Evolutionary conservation across 2,888 invertebrate genomes (phyloP), one percentile per base, ranked within the genome.

Genomic region (Euzetes globulus): DNA sequence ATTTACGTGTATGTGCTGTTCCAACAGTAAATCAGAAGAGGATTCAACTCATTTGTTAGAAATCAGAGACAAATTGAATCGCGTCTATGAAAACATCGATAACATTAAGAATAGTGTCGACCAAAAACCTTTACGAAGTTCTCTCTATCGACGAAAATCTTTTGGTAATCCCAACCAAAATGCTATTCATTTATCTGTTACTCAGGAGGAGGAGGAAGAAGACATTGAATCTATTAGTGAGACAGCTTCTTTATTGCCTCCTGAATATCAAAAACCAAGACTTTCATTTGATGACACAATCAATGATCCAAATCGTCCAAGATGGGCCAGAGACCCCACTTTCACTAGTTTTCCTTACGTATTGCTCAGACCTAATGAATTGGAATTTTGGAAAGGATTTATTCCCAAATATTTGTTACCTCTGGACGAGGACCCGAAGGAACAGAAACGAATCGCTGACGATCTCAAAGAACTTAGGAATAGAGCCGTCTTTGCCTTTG

Each of bases 381-480:
- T 78, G 0, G 77, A 79, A 19, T 87, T 86, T 80, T 86, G 86
- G 86, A 78, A 80, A 52, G 83, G 83, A 60, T 80, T 86, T 75
- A 85, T 86, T 75, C 82, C 83, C 33, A 84, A 84, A 78, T 84
- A 86, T 78, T 81, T 86, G 11, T 80, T 82, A 50, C 86, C 86
- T 0, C 78, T 85, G 45, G 80, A 81, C n/a, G 81, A 82, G 70
- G 83, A 86, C 75, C 77, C 78, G n/a, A 76, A 78, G n/a, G 78
- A 79, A 79, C 74, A 79, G 80, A 79, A 80, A 77, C 70, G 75
- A 2, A 73, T 94, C 84, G 90, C 92, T 80, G 86, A 85, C 84
- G 94, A 94, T 85, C 87, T 98, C 83, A 91, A 92, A 87, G 94
- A 94, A 84, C 87, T 97, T 81, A 88, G 97, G 83, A 94, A 97